A percentile compares a stretch with the other conserved stretches of the same genome.
Conservation (phyloP, 2,113 vertebrate genomes). For the Apteryx mantelli region DNA sequence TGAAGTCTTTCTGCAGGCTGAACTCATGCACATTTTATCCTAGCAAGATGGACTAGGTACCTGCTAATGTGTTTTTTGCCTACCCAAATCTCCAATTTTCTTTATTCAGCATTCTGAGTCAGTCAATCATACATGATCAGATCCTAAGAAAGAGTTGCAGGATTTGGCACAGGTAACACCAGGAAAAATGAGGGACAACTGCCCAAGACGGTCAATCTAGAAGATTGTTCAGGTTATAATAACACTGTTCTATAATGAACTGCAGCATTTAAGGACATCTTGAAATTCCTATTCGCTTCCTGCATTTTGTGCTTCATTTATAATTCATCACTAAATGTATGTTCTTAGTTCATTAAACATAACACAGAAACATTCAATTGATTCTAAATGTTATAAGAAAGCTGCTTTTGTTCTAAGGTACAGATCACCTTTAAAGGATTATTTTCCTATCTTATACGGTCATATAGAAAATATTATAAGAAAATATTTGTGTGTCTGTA, state of each 20-base stretch:
- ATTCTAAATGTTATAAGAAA: constrained; percentile 61
- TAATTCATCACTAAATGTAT: constrained; percentile 4
- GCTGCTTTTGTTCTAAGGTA: constrained; percentile 57
- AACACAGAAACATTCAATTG: constrained; percentile 55
- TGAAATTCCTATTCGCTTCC: constrained; percentile 46
- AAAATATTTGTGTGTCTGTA: constrained; percentile 80
- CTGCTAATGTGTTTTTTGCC: neutral
- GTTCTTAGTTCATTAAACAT: constrained; percentile 9
- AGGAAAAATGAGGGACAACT: constrained; percentile 40
- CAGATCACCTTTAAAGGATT: neutral
- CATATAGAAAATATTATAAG: constrained; percentile 76
- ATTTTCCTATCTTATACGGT: constrained; percentile 45
- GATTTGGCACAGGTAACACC: constrained; percentile 55
- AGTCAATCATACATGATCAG: neutral
- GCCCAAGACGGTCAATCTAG: constrained; percentile 37
- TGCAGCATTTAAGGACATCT: constrained; percentile 70
- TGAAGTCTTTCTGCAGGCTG: neutral
- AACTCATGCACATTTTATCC: neutral
- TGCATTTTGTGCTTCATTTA: constrained; percentile 60
- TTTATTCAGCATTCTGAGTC: neutral
- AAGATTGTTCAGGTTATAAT: constrained; percentile 48
- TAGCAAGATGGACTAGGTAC: neutral
- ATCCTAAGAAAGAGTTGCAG: constrained; percentile 19
- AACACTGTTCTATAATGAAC: constrained; percentile 49
- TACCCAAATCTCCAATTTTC: neutral